Conservation (phyloP, 2,113 vertebrate species). For the Shinisaurus crocodilurus region DNA sequence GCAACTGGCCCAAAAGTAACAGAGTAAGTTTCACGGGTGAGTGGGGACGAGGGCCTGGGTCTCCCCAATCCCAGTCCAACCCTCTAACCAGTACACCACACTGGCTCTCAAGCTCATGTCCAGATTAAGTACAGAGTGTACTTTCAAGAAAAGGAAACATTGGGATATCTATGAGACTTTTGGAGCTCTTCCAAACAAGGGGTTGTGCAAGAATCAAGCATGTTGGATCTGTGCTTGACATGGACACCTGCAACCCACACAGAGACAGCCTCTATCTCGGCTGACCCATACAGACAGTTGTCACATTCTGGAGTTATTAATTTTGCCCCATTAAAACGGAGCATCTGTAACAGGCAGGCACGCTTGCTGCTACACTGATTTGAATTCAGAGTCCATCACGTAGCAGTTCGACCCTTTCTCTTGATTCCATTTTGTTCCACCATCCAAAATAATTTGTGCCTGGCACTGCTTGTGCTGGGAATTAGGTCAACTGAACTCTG, state of each 20-base stretch:
- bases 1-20: too few species aligned
- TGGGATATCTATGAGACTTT: background rate
- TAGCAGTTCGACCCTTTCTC: background rate
- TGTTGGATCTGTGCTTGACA: background rate
- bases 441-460: conserved; percentile 10
- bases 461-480: background rate
- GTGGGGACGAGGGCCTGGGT: too few species aligned
- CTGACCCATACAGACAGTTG: background rate
- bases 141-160: background rate
- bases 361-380: background rate
- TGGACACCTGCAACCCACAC: background rate
- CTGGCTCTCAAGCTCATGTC: too few species aligned
- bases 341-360: background rate
- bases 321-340: background rate
- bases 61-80: too few species aligned
- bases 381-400: background rate
- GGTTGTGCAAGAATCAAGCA: background rate
- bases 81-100: too few species aligned
- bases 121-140: background rate
- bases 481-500: conserved; percentile 2
- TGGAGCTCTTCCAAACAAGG: background rate
- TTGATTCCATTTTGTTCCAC: background rate
- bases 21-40: too few species aligned
- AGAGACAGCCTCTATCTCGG: background rate
- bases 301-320: background rate